A percentile compares a stretch with the other conserved stretches of the same genome.
Conservation (phyloP, 2,888 invertebrate species). For the Andrena minutula region DNA sequence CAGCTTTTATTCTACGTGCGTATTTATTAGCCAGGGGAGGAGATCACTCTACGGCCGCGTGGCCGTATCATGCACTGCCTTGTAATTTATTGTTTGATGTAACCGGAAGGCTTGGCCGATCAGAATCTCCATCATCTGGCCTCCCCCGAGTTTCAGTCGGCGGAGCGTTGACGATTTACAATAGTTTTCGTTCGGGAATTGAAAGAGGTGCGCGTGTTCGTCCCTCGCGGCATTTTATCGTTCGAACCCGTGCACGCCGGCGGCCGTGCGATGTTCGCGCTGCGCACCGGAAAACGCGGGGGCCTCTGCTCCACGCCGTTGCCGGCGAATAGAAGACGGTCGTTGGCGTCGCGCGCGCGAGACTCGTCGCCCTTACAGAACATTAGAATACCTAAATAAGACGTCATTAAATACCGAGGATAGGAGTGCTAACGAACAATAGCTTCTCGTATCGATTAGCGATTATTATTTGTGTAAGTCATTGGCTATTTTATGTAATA, state of each 20-base stretch:
- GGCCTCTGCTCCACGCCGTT: too few species aligned
- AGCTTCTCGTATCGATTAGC: constrained; percentile 68
- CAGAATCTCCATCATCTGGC: constrained; percentile 32
- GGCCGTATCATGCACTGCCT: constrained; percentile 50
- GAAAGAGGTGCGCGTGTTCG: constrained; percentile 10
- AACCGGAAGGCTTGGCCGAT: constrained; percentile 36
- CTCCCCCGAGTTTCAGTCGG: neutral
- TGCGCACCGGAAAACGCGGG: neutral
- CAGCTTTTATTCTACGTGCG: constrained; percentile 26
- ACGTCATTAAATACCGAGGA: constrained; percentile 60
- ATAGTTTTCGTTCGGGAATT: constrained; percentile 11
- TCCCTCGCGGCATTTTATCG: constrained; percentile 26
- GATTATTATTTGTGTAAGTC: constrained; percentile 71
- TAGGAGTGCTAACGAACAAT: constrained; percentile 67
- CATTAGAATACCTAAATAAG: constrained; percentile 59
- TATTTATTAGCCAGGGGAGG: constrained; percentile 23
- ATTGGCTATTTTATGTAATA: constrained; percentile 72
- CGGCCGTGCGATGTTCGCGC: constrained; percentile 37
- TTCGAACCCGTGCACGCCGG: constrained; percentile 23
- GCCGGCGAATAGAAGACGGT: constrained; percentile 35
- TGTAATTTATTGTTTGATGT: constrained; percentile 53
- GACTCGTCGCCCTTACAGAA: constrained; percentile 56
- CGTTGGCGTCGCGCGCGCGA: constrained; percentile 36
- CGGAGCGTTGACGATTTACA: constrained; percentile 16
- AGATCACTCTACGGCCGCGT: constrained; percentile 6